Conservation (phyloP, 2,888 invertebrate species). For the Drosophila suboccidentalis region DNA sequence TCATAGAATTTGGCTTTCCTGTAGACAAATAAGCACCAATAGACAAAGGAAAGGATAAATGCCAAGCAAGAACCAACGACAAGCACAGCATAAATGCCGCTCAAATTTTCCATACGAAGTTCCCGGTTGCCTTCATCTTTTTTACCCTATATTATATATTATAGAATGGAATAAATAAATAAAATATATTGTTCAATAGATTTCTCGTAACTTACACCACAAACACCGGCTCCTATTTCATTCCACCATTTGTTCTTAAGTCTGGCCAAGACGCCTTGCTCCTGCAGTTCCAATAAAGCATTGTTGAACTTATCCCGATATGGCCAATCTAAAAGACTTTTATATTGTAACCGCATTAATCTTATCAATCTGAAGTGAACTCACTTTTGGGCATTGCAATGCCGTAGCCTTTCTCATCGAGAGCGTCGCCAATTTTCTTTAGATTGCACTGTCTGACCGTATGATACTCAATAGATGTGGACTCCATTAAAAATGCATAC, state of each 20-base stretch:
- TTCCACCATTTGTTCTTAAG: constrained; percentile 97
- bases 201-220: constrained; percentile 86
- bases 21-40: constrained; percentile 80
- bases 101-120: constrained; percentile 88
- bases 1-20: constrained; percentile 80
- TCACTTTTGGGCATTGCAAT: constrained; percentile 90
- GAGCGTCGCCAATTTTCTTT: constrained; percentile 87
- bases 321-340: constrained; percentile 80
- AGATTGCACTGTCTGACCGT: constrained; percentile 89
- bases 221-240: constrained; percentile 91
- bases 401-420: constrained; percentile 91
- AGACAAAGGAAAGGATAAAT: constrained; percentile 75
- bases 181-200: background rate
- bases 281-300: constrained; percentile 94
- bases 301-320: constrained; percentile 92
- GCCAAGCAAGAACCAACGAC: constrained; percentile 85
- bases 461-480: constrained; percentile 91
- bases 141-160: constrained; percentile 58
- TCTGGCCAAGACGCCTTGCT: constrained; percentile 91
- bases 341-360: background rate
- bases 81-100: constrained; percentile 88
- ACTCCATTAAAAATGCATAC: constrained; percentile 93
- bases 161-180: background rate
- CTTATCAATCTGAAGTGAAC: background rate
- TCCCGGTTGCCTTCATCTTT: constrained; percentile 76